Evolutionary conservation across 2,888 invertebrate genomes (phyloP), one percentile per base, ranked within the genome.

Genomic region (Cybosia mesomella): DNA sequence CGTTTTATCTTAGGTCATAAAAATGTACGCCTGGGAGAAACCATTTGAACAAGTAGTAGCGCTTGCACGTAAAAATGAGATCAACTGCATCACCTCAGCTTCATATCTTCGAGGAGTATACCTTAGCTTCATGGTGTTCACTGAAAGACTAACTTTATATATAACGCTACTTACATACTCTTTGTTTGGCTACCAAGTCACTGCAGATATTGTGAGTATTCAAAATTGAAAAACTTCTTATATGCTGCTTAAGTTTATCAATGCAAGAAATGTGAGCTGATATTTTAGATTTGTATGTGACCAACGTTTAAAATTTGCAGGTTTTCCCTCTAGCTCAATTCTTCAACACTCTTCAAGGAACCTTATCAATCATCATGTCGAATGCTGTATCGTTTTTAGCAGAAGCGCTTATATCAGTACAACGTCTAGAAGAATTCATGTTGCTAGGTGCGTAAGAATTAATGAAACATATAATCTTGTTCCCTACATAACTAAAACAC

Each of bases 21-120:
- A 99, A 95, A 99, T 99, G 98, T 99, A 99, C 87, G 98, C 98
- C 4, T 99, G 99, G 98, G 99, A 99, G 89, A 97, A 97, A 80
- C 98, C 98, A 0, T 99, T 99, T 86, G 97, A 97, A 71, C 96
- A 97, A 74, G 96, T 98, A n/a, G 97, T 99, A 3, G 96, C 96
- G 11, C 89, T 96, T 64, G 97, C 98, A 1, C 94, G 99, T 83
- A 96, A 96, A 92, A 96, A 96, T 81, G 97, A 96, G 82, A 95
- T 96, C 73, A 93, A 95, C 63, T 95, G 95, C 80, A 95, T 97
- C 77, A 95, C 95, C 10, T 96, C 96, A 68, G 96, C 96, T 0
- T 96, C 97, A 0, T 97, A 97, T 87, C 92, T 96, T 71, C 96
- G 96, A 73, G 97, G 95, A 49, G 94, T 96, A 73, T 97, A 96